A percentile compares a stretch with the other conserved stretches of the same genome.
These are phyloP conservation scores for Lineus longissimus DNA, from an alignment of 1,140 invertebrate genomes.

Conservation along the genomic window DNA sequence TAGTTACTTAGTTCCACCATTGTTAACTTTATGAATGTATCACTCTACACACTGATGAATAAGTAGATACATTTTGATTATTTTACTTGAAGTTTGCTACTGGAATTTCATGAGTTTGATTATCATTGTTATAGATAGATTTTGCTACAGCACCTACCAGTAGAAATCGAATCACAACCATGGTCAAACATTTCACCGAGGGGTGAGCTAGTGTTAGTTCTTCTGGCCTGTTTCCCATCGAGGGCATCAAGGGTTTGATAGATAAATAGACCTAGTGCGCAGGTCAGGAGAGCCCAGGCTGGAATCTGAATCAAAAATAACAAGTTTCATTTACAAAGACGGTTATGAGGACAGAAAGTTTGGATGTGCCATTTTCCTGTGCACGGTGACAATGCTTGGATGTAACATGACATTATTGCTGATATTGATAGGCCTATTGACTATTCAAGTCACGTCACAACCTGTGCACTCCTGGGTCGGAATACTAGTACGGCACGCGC, in stretches of 20 bases:
- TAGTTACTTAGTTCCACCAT: no score
- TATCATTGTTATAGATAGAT: not conserved
- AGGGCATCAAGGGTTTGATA: conserved; percentile 99
- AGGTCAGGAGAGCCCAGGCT: conserved; percentile 85
- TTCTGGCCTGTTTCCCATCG: conserved; percentile 96
- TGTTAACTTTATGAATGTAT: no score
- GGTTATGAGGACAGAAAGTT: not conserved
- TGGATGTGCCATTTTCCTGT: not conserved
- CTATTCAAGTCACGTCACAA: not conserved
- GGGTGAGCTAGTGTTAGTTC: conserved; percentile 86
- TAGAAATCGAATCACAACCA: conserved; percentile 82
- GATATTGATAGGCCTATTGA: not conserved
- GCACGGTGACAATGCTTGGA: not conserved
- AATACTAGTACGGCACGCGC: not conserved
- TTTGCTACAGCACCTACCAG: conserved; percentile 38
- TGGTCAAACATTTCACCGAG: conserved; percentile 98
- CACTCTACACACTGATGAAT: no score
- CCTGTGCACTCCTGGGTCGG: not conserved
- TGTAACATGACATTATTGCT: not conserved
- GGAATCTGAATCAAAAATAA: conserved; percentile 66
- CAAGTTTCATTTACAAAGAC: not conserved
- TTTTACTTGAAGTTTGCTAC: no score
- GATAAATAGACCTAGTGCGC: conserved; percentile 89
- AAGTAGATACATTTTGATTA: no score
- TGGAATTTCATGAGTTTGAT: not conserved